These are phyloP conservation scores for Circaetus cinerascens DNA, from an alignment of 2,113 vertebrate genomes.

Conservation along the genomic window DNA sequence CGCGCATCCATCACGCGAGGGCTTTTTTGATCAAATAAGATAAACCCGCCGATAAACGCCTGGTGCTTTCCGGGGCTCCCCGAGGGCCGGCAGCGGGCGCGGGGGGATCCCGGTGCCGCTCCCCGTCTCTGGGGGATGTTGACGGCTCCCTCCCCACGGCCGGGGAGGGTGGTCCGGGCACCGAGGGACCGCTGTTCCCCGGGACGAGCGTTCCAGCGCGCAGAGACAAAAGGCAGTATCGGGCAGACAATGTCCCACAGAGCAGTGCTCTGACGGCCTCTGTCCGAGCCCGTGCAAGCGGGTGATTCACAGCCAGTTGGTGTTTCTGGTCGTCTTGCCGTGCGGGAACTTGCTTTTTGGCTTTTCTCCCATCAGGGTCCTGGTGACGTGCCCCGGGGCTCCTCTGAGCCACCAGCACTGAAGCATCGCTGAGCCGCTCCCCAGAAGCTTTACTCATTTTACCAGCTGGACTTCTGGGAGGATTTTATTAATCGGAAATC, in stretches of 20 bases:
- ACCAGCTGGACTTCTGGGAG: neutral
- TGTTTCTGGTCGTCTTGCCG: neutral
- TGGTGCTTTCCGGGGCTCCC: neutral
- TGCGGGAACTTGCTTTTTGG: neutral
- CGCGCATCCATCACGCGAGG: neutral
- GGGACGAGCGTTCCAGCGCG: accelerated
- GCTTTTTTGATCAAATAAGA: neutral
- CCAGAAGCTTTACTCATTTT: neutral
- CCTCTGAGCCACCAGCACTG: accelerated
- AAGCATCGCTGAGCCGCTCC: accelerated
- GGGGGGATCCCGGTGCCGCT: neutral
- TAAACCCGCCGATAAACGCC: neutral
- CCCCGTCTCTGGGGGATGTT: neutral
- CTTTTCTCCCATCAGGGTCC: neutral
- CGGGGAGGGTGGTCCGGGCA: neutral
- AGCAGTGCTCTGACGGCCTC: neutral
- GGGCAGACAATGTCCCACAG: neutral
- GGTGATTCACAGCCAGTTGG: neutral
- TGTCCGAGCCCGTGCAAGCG: neutral
- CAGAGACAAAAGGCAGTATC: neutral
- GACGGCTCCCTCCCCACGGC: neutral
- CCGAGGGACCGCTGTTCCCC: neutral
- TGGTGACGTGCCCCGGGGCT: accelerated
- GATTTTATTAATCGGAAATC: neutral
- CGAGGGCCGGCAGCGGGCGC: accelerated